Base-by-base conservation (phyloP, 2,113 vertebrate genomes). In the Prunella fulvescens region DNA sequence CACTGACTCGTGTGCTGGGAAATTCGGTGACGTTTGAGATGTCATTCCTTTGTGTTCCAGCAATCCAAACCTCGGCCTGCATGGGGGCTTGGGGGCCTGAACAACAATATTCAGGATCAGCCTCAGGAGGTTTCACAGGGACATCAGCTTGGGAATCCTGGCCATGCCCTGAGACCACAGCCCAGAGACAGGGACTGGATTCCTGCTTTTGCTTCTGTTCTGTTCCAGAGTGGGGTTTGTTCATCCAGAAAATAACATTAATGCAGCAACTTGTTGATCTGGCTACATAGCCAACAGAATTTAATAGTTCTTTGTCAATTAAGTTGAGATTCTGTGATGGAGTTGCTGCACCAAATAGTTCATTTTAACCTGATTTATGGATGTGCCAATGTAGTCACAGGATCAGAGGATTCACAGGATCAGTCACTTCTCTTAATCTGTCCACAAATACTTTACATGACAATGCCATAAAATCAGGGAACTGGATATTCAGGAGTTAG, bases 391-490 rank as follows among this genome's bases (percentile, higher is more conserved):
- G 29, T 5, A 69, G 66, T 65, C 62, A 33, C 19, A 26, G 0
- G 37, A 37, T 37, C 37, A 37, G 37, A 37, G 22, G 56, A 37
- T 40, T 71, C 56, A 19, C 47, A 22, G 67, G 76, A 50, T 69
- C 50, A n/a, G 51, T 24, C 6, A 9, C 54, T 93, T 82, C 78
- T 62, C 28, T 70, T 48, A 66, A 83, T 40, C 86, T 92, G 66
- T 14, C 61, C 45, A 19, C 47, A 78, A 77, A 51, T 86, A 20
- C 77, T 84, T 73, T 4, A 79, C 72, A 16, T 48, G 89, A 84
- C 89, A 65, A 76, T 89, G 73, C 66, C 77, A 79, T 84, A 60
- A 91, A 91, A 81, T 88, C 76, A 86, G 83, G 65, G 56, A 86
- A 89, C 73, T 51, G 65, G 81, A 81, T 89, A 71, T 76, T 84